Base-by-base conservation (phyloP, 2,797 vertebrate species). In the Dryobates pubescens region DNA sequence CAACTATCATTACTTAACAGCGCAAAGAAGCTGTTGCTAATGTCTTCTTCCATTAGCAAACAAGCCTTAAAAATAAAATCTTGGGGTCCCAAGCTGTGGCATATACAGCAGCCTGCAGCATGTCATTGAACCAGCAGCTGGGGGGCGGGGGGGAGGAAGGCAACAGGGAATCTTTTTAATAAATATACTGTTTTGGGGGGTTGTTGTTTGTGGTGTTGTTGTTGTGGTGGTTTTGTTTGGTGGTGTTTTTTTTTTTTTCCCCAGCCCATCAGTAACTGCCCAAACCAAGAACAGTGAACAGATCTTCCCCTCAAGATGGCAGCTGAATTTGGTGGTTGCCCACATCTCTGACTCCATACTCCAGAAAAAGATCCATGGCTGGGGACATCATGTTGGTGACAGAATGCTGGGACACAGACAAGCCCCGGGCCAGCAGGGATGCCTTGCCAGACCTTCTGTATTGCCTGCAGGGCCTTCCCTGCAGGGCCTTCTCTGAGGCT, bases 351-450 rank as follows among this genome's bases (percentile, higher is more conserved):
- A 13, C 17, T 29, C 51, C n/a, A 9, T 20, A 76, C 5, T 15
- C 32, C 23, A 13, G 49, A 24, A 68, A 71, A 23, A 17, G 57
- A 32, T 9, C 14, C 49, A 27, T n/a, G 29, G 20, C 43, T 64
- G 53, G 29, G 36, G 65, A 71, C 16, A 5, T 27, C 0, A 0
- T 2, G 6, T 0, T 57, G 24, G 24, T 36, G 36, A 56, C 47
- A 49, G 43, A 64, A 41, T 0, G 1, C 6, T 1, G 18, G 36
- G 16, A 43, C 2, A 5, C n/a, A 75, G 41, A 16, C 3, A 24
- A 43, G 34, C 10, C 19, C 32, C 6, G 4, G 22, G 14, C 6
- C 0, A 1, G n/a, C 38, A 34, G 34, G n/a, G 11, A 36, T 72
- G 51, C 17, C 61, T 26, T 2, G 2, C 17, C 3, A 13, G 23